Evolutionary conservation across 2,113 vertebrate genomes (phyloP), one percentile per base, ranked within the genome.

Genomic region (Beaufortia kweichowensis): DNA sequence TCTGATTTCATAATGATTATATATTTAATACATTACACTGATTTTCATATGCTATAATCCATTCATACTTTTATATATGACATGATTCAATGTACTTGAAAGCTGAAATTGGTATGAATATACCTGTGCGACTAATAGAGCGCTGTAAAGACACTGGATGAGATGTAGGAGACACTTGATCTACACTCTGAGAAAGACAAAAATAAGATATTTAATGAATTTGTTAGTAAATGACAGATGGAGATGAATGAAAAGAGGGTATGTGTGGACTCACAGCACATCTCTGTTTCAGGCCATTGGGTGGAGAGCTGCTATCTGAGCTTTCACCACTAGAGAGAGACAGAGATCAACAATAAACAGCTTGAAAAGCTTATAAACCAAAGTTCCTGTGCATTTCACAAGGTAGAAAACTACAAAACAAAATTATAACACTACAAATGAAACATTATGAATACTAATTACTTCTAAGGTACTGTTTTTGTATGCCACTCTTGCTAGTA

Each of bases 301-400:
- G 71, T 55, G 82, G 60, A 61, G 2, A 81, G 76, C 41, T 86
- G 79, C 83, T 91, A 2, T 91, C 87, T 53, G 86, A 84, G 3
- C 87, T 89, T 2, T 72, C 61, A 48, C 89, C 91, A 65, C 93
- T 94, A 90, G 84, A 71, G 83, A 87, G 85, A 86, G 80, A 91
- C 81, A 89, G 41, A 88, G 55, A 79, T n/a, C 31, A 43, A 41
- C 12, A 70, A 56, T 24, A 8, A 69, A 23, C 11, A 10, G 24
- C 2, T 24, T 0, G 4, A 17, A 29, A n/a, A 67, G 21, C 26
- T 29, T 24, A n/a, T 26, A 48, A 29, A 29, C 41, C 24, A 12
- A 21, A 39, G 2, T 10, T 7, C 9, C 23, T 43, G 14, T 9
- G 24, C 28, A 48, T 4, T 67, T 66, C 24, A 46, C 39, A 15